Evolutionary conservation across 2,113 vertebrate genomes (phyloP).

Genomic region (Cyanistes caeruleus): DNA sequence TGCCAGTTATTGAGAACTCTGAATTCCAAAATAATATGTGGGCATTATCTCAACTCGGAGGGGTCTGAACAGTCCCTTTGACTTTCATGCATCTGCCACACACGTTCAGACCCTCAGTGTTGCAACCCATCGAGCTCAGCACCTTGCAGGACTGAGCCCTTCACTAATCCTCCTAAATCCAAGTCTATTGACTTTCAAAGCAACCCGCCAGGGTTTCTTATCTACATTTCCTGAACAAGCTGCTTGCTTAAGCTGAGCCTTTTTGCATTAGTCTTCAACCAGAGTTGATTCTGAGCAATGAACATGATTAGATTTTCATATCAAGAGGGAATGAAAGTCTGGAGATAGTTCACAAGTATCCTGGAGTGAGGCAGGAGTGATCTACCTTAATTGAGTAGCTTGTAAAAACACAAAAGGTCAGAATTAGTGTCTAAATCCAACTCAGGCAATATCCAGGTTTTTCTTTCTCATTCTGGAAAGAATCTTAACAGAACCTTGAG

Average conservation of each 20-base stretch:
- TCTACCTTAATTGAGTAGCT: not conserved
- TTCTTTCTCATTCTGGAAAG: not conserved
- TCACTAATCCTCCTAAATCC: conserved; percentile 37
- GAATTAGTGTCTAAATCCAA: not conserved
- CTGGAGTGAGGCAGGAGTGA: conserved; percentile 4
- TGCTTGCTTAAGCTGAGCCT: conserved; percentile 43
- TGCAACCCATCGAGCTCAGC: not conserved
- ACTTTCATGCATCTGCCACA: not conserved
- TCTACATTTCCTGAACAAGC: conserved; percentile 37
- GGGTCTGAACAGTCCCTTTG: not conserved
- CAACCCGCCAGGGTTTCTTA: not conserved
- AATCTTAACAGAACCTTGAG: not conserved
- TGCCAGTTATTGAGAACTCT: not conserved
- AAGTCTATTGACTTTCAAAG: conserved; percentile 56
- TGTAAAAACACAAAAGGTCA: conserved; percentile 5
- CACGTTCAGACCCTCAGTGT: not conserved
- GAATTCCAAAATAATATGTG: not conserved
- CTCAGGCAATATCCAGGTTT: not conserved
- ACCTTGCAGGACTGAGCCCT: conserved; percentile 8
- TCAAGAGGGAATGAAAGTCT: conserved; percentile 2
- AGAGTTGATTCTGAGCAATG: conserved; percentile 41
- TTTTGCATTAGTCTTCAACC: conserved; percentile 39
- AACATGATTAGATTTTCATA: conserved; percentile 39
- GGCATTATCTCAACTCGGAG: not conserved
- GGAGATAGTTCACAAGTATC: not conserved